Percentiles rank a stretch among this genome's conserved stretches.
Conservation (phyloP, 1,140 invertebrate genomes). For the Hirudo medicinalis region DNA sequence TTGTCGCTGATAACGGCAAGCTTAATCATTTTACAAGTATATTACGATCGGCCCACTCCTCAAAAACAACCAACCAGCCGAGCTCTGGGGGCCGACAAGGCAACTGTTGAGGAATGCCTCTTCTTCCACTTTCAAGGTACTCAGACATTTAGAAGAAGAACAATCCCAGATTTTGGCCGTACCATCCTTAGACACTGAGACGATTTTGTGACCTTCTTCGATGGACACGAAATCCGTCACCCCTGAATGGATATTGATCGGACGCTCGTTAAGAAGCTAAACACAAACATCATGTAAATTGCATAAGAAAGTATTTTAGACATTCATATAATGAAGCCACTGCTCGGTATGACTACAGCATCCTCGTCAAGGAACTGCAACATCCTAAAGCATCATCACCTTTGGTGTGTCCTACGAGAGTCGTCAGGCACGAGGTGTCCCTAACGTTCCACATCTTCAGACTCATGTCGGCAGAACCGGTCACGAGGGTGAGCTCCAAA, state of each 20-base stretch:
- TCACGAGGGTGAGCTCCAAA: conserved; percentile 54
- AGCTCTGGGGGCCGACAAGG: conserved; percentile 27
- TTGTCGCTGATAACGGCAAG: no score
- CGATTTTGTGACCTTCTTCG: conserved; percentile 57
- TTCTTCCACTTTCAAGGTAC: conserved; percentile 40
- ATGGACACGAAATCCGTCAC: conserved; percentile 54
- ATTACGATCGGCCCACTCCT: no score
- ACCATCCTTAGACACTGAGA: conserved; percentile 60
- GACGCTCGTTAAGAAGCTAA: background rate
- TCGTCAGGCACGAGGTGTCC: conserved; percentile 53
- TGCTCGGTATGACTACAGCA: background rate
- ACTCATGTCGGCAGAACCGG: conserved; percentile 55
- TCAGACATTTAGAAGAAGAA: conserved; percentile 48
- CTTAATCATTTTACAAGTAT: no score
- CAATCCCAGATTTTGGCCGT: conserved; percentile 57
- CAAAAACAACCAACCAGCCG: no score
- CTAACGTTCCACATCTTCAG: conserved; percentile 58
- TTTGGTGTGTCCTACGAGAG: conserved; percentile 52
- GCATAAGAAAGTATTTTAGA: background rate
- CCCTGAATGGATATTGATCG: conserved; percentile 26
- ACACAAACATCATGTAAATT: background rate
- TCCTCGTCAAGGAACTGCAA: background rate
- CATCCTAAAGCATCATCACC: conserved; percentile 29
- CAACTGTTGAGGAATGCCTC: conserved; percentile 45
- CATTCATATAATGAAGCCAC: background rate